Evolutionary conservation across 2,888 invertebrate species (phyloP), one percentile per base, ranked within the genome.

Genomic region (Notodonta dromedarius): DNA sequence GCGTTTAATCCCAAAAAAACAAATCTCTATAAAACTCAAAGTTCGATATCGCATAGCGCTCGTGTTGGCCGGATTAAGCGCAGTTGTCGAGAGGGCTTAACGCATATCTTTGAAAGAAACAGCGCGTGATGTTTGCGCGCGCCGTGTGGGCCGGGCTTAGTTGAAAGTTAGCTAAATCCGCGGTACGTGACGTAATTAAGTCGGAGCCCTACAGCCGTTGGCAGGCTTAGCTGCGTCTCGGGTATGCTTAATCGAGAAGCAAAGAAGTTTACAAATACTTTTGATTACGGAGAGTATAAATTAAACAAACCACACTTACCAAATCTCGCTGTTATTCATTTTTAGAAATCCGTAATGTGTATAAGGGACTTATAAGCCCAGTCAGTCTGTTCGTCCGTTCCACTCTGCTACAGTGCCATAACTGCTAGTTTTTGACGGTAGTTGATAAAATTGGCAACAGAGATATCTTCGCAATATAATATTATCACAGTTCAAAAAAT

Each of bases 171-270:
- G 83, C 81, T 79, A 79, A 87, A 87, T 85, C 87, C 86, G 74
- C 66, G 72, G 77, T 85, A 87, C 88, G 88, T 88, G 88, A 88
- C 80, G 80, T 87, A 87, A 87, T 88, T 87, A 88, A 80, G 78
- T 71, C 75, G 75, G 67, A 72, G 75, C 76, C 79, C 80, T 64
- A 73, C 68, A 73, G 74, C 60, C 75, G 74, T 66, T 63, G 64
- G 72, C 62, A 66, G 62, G 46, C 65, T 65, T 71, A 62, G 39
- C 59, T 59, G 35, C 74, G 71, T 73, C 73, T 73, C 64, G 58
- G 65, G 63, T 63, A 56, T 61, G 61, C 57, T 61, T 62, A 60
- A 46, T 54, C 58, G 60, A 40, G 56, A 60, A 62, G 65, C 72
- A 72, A 72, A 74, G 66, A 72, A 75, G 63, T 75, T 72, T 56